Conservation (phyloP, 2,888 invertebrate species). For the Athalia cordata region DNA sequence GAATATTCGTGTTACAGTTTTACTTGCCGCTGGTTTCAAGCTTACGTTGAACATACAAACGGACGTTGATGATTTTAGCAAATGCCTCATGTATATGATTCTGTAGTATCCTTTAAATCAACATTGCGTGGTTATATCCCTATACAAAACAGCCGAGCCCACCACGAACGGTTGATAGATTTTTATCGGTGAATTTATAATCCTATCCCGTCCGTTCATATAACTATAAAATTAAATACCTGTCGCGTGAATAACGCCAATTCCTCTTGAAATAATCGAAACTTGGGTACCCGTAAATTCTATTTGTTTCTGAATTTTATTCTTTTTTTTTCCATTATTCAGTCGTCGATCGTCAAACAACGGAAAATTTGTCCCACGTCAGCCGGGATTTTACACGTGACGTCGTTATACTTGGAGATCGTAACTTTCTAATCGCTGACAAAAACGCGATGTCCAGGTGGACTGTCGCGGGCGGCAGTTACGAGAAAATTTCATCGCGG, state of each 20-base stretch:
- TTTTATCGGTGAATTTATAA: background rate
- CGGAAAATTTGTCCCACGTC: background rate
- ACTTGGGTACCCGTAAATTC: background rate
- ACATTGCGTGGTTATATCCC: no score
- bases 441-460: background rate
- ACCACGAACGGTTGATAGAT: constrained; percentile 17
- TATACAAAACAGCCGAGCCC: background rate
- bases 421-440: background rate
- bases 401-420: background rate
- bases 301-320: background rate
- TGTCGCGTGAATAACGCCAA: constrained; percentile 18
- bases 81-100: no score
- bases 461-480: no score
- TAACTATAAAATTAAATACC: background rate
- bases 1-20: no score
- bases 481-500: no score
- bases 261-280: background rate
- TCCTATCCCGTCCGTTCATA: background rate
- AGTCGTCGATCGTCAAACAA: background rate
- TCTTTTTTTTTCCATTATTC: no score
- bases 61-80: no score
- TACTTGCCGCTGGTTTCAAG: no score
- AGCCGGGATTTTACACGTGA: no score
- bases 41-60: no score
- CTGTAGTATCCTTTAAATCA: no score